A percentile compares a stretch with the other conserved stretches of the same genome.
Conservation (phyloP, 2,888 invertebrate genomes). For the Erebia palarica region DNA sequence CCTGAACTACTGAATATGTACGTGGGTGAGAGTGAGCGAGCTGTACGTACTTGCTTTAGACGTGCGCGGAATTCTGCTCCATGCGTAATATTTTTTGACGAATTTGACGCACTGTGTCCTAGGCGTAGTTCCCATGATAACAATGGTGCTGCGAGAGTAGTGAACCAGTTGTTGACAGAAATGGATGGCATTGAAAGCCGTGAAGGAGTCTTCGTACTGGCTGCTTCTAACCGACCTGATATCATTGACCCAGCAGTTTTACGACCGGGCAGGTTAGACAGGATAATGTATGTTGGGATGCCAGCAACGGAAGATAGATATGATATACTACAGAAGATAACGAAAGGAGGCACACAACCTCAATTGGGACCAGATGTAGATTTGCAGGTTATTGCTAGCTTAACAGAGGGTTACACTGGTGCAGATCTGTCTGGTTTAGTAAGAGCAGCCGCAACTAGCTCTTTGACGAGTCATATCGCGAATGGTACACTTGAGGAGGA, state of each 20-base stretch:
- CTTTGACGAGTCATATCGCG: slow-evolving; percentile 89
- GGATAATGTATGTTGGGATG: slow-evolving; percentile 94
- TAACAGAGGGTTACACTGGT: slow-evolving; percentile 92
- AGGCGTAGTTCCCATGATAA: slow-evolving; percentile 89
- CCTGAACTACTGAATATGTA: slow-evolving; percentile 99
- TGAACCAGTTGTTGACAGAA: slow-evolving; percentile 98
- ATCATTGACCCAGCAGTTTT: slow-evolving; percentile 98
- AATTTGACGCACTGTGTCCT: slow-evolving; percentile 97
- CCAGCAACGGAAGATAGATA: slow-evolving; percentile 90
- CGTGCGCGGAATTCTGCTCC: slow-evolving; percentile 97
- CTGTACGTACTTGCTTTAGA: slow-evolving; percentile 97
- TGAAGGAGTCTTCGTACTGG: slow-evolving; percentile 96
- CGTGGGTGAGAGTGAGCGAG: slow-evolving; percentile 98
- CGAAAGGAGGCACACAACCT: slow-evolving; percentile 94
- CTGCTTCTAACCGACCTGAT: slow-evolving; percentile 98
- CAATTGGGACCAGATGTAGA: slow-evolving; percentile 89
- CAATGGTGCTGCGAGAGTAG: slow-evolving; percentile 92
- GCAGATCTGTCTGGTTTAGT: slow-evolving; percentile 96
- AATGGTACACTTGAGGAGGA: slow-evolving; percentile 77
- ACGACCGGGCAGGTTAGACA: slow-evolving; percentile 93
- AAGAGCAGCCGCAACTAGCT: slow-evolving; percentile 91
- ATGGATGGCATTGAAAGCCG: slow-evolving; percentile 98
- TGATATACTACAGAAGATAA: slow-evolving; percentile 94
- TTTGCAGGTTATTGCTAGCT: slow-evolving; percentile 86
- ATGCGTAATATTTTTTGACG: slow-evolving; percentile 99